phyloP scores from a whole-genome alignment of 2,888 invertebrate species.

The Ichneumon xanthorius region DNA sequence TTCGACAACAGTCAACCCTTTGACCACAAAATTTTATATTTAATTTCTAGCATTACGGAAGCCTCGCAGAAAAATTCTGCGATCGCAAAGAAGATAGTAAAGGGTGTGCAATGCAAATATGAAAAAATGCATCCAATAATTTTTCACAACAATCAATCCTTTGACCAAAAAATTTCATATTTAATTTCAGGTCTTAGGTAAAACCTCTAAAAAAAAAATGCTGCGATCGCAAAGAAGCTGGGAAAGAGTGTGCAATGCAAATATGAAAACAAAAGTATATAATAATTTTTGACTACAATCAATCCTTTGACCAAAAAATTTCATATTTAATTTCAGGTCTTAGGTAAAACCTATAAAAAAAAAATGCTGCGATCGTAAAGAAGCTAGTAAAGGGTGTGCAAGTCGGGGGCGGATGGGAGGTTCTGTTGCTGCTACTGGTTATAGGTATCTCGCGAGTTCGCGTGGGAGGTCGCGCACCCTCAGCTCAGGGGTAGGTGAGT shows the following conservation, averaged over 20 bases:
- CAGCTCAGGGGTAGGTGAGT: conserved; percentile 80
- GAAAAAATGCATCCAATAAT: no score
- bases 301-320: no score
- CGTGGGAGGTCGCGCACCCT: conserved; percentile 80
- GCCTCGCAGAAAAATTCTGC: neutral
- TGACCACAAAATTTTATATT: neutral
- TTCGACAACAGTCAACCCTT: no score
- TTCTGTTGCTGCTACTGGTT: conserved; percentile 46
- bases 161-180: neutral
- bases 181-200: neutral
- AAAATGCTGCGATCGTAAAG: neutral
- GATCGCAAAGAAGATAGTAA: neutral
- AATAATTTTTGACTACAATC: no score
- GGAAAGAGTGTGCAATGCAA: neutral
- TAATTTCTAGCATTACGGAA: neutral
- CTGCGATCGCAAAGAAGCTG: neutral
- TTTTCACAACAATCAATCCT: no score
- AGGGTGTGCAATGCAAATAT: neutral
- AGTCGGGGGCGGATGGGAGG: conserved; percentile 48
- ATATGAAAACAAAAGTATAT: no score
- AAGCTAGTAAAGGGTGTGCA: neutral
- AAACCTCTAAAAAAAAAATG: neutral
- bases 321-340: neutral
- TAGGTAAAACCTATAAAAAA: neutral
- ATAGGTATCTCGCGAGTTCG: conserved; percentile 79